Percentiles rank a stretch among this genome's conserved stretches.
Conservation (phyloP, 2,113 vertebrate genomes). For the Azemiops feae region DNA sequence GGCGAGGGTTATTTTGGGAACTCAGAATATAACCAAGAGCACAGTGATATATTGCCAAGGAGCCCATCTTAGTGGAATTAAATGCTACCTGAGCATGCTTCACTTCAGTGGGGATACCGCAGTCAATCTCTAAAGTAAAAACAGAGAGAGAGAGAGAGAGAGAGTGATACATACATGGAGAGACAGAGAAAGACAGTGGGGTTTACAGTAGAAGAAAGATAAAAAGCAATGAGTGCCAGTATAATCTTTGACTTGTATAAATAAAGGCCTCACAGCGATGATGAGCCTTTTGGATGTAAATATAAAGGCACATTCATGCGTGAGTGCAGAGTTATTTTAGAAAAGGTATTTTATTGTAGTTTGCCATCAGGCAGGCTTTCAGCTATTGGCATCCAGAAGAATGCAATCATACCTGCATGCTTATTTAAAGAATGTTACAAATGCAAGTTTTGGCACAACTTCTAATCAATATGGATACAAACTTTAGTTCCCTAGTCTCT, state of each 20-base stretch:
- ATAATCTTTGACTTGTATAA: neutral
- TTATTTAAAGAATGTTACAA: neutral
- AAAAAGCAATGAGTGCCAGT: neutral
- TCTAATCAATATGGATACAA: neutral
- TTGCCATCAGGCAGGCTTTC: neutral
- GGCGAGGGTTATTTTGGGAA: conserved; percentile 72
- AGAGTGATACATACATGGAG: fast-evolving
- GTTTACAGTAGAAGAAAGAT: neutral
- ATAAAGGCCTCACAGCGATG: neutral
- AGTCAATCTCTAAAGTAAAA: conserved; percentile 76
- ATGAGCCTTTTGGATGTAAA: neutral
- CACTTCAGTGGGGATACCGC: conserved; percentile 79
- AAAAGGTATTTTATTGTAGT: neutral
- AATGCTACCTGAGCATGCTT: conserved; percentile 80
- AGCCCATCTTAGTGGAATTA: conserved; percentile 79
- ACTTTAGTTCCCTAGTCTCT: neutral
- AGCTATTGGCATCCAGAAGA: neutral
- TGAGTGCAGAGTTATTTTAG: neutral
- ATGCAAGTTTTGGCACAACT: neutral
- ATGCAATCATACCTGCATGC: neutral
- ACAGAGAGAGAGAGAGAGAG: fast-evolving
- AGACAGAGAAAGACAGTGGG: neutral
- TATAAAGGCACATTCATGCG: neutral
- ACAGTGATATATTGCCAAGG: conserved; percentile 80
- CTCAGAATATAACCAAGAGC: conserved; percentile 78